Evolutionary conservation across 53 echinoderm and acorn worm genomes (phyloP).

Genomic region (Holothuria scabra): DNA sequence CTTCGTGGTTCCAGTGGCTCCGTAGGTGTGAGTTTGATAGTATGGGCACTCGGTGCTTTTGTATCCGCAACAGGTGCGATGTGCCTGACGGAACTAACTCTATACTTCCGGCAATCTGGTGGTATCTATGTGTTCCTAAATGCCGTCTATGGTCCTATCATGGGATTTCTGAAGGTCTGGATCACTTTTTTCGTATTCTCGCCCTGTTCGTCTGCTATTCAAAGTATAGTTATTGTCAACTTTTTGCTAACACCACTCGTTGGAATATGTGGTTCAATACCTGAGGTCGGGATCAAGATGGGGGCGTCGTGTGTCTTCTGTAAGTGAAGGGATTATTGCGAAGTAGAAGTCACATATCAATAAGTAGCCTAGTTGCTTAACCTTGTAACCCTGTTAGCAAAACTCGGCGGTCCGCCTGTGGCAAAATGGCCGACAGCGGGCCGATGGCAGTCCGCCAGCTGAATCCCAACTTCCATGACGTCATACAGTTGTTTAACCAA

Average conservation of each 20-base stretch:
- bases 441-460: too few relatives aligned
- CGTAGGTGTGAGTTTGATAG: too few relatives aligned
- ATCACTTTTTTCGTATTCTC: not conserved
- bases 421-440: too few relatives aligned
- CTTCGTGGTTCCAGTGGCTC: constrained; percentile 29
- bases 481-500: too few relatives aligned
- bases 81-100: constrained; percentile 1
- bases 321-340: too few relatives aligned
- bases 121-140: not conserved
- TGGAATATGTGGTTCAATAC: not conserved
- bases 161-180: not conserved
- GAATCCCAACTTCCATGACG: too few relatives aligned
- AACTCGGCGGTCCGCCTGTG: too few relatives aligned
- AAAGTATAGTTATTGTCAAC: constrained; percentile 18
- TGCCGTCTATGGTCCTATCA: not conserved
- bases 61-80: not conserved
- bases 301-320: too few relatives aligned
- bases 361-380: too few relatives aligned
- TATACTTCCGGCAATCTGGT: constrained; percentile 4
- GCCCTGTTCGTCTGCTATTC: constrained; percentile 14
- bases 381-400: too few relatives aligned
- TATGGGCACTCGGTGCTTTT: constrained; percentile 3
- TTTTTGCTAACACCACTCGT: constrained; percentile 8
- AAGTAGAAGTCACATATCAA: too few relatives aligned
- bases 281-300: too few relatives aligned